Conservation (phyloP, 2,113 vertebrate species). For the Lepidiolamprologus cunningtoni region DNA sequence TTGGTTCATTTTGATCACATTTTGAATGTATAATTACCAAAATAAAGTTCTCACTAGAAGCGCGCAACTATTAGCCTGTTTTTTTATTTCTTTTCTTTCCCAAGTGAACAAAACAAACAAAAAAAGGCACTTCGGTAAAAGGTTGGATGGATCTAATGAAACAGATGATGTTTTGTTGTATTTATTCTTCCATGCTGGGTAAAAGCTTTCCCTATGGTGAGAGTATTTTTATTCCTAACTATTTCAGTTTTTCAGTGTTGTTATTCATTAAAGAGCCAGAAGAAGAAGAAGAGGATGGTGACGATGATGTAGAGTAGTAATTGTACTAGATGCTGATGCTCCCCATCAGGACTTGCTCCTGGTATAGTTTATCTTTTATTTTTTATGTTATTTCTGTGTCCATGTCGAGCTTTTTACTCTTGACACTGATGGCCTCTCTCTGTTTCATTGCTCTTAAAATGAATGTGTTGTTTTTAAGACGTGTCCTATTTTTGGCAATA, state of each 20-base stretch:
- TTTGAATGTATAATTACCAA: conserved; percentile 49
- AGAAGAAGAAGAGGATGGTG: neutral
- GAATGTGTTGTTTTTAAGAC: neutral
- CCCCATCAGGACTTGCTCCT: conserved; percentile 1
- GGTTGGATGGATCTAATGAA: conserved; percentile 41
- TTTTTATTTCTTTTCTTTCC: neutral
- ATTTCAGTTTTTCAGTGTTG: conserved; percentile 35
- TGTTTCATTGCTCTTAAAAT: neutral
- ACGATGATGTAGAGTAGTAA: neutral
- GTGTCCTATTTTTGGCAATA: neutral
- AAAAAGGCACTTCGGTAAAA: conserved; percentile 49
- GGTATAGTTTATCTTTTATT: conserved; percentile 3
- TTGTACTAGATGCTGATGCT: neutral
- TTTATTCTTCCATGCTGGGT: conserved; percentile 64
- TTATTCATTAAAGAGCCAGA: conserved; percentile 46
- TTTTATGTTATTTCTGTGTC: neutral
- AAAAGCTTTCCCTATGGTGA: conserved; percentile 71
- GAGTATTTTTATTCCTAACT: conserved; percentile 54
- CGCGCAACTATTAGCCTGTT: neutral
- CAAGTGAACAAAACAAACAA: neutral
- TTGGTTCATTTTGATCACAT: conserved; percentile 19
- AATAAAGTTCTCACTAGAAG: neutral
- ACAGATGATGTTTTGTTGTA: conserved; percentile 39
- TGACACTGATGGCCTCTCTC: neutral
- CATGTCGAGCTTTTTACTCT: neutral